A percentile compares a stretch with the other conserved stretches of the same genome.
phyloP scores from a whole-genome alignment of 2,113 vertebrate genomes.

The Pardalotus punctatus region DNA sequence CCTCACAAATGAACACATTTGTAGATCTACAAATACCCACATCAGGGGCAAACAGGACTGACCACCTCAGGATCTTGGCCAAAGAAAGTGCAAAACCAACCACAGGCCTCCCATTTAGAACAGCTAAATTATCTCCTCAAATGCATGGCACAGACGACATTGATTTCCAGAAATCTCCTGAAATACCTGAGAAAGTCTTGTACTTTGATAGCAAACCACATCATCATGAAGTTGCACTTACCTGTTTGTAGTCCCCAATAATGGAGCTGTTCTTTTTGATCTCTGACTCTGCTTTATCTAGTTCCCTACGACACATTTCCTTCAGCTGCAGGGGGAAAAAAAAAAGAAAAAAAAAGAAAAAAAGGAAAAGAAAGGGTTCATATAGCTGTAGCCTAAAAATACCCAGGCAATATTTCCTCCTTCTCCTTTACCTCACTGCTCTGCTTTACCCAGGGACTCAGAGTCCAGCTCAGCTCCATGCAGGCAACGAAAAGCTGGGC shows the following conservation, averaged over 20 bases:
- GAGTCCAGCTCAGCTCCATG: not conserved
- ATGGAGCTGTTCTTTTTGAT: constrained; percentile 98
- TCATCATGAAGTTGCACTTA: constrained; percentile 11
- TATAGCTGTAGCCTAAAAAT: not conserved
- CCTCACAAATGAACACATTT: not conserved
- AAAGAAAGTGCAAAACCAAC: not conserved
- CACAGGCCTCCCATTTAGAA: not conserved
- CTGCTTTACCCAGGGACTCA: not conserved
- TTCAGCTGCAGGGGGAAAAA: constrained; percentile 80
- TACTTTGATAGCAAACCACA: not conserved
- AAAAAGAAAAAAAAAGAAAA: not conserved
- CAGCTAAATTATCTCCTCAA: not conserved
- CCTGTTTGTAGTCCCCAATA: constrained; percentile 99
- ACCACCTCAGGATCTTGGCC: not conserved
- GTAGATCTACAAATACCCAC: not conserved
- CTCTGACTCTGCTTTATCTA: constrained; percentile 95
- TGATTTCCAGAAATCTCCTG: not conserved
- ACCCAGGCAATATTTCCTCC: not conserved
- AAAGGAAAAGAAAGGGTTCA: not conserved
- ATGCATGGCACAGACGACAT: not conserved
- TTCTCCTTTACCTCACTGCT: not conserved
- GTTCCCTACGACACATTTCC: constrained; percentile 96
- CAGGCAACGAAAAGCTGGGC: not conserved
- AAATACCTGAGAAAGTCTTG: not conserved
- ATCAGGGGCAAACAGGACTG: not conserved